Conservation (phyloP, 1,140 invertebrate species). For the Heliconius eleuchia region DNA sequence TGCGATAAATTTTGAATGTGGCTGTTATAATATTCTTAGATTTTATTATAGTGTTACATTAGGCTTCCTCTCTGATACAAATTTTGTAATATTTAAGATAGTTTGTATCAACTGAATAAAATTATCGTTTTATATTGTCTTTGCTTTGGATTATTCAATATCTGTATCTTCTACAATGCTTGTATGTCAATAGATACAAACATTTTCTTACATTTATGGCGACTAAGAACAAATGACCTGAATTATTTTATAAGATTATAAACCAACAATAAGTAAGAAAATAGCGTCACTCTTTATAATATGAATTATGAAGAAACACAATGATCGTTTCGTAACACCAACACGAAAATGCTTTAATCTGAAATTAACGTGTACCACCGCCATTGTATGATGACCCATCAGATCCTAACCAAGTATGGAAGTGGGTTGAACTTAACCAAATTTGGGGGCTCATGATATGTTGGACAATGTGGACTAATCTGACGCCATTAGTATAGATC, state of each 20-base stretch:
- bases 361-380: constrained; percentile 72
- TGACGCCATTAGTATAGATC: constrained; percentile 74
- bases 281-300: constrained; percentile 64
- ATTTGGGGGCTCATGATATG: constrained; percentile 45
- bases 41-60: constrained; percentile 9
- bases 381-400: constrained; percentile 49
- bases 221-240: background rate
- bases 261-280: constrained; percentile 20
- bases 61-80: background rate
- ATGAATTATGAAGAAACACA: constrained; percentile 60
- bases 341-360: constrained; percentile 75
- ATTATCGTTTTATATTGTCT: background rate
- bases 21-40: constrained; percentile 52
- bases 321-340: constrained; percentile 64
- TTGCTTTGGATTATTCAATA: background rate
- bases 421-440: constrained; percentile 28
- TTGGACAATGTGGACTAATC: constrained; percentile 57
- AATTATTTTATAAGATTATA: background rate
- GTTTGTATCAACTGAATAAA: background rate
- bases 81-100: background rate
- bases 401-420: constrained; percentile 26
- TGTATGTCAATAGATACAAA: background rate
- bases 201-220: background rate
- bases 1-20: constrained; percentile 63
- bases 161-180: background rate